phyloP scores from a whole-genome alignment of 2,888 invertebrate genomes.

The Aphodius granarius region DNA sequence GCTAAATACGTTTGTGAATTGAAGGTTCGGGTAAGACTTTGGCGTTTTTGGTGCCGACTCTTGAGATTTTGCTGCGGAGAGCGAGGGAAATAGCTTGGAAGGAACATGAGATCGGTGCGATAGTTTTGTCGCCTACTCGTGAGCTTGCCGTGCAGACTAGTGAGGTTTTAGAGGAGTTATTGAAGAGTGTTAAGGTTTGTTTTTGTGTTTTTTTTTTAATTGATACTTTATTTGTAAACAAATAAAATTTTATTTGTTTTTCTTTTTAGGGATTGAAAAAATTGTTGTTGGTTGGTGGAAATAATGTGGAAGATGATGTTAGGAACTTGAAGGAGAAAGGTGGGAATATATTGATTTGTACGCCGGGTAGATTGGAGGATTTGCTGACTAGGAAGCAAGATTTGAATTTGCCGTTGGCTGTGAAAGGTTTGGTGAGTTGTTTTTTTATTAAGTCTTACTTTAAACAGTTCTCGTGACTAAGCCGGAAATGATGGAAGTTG shows the following conservation, averaged over 20 bases:
- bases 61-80: slow-evolving; percentile 77
- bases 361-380: slow-evolving; percentile 93
- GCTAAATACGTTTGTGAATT: background rate
- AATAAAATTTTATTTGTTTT: background rate
- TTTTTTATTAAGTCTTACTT: too few species aligned
- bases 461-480: too few species aligned
- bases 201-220: background rate
- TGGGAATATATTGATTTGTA: slow-evolving; percentile 87
- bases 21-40: slow-evolving; percentile 95
- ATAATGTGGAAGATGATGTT: slow-evolving; percentile 75
- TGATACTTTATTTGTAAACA: too few species aligned
- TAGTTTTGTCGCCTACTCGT: slow-evolving; percentile 93
- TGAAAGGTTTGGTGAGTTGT: slow-evolving; percentile 74
- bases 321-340: slow-evolving; percentile 67
- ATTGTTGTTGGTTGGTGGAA: slow-evolving; percentile 80
- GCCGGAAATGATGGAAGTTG: too few species aligned
- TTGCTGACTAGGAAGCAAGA: slow-evolving; percentile 72
- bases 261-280: slow-evolving; percentile 55
- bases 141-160: slow-evolving; percentile 92
- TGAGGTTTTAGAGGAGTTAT: slow-evolving; percentile 61
- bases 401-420: slow-evolving; percentile 68
- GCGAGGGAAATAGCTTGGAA: slow-evolving; percentile 65
- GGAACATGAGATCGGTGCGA: slow-evolving; percentile 78
- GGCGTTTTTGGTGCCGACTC: slow-evolving; percentile 89
- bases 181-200: slow-evolving; percentile 55